Conservation (phyloP, 1,140 invertebrate genomes). For the Leguminivora glycinivorella region DNA sequence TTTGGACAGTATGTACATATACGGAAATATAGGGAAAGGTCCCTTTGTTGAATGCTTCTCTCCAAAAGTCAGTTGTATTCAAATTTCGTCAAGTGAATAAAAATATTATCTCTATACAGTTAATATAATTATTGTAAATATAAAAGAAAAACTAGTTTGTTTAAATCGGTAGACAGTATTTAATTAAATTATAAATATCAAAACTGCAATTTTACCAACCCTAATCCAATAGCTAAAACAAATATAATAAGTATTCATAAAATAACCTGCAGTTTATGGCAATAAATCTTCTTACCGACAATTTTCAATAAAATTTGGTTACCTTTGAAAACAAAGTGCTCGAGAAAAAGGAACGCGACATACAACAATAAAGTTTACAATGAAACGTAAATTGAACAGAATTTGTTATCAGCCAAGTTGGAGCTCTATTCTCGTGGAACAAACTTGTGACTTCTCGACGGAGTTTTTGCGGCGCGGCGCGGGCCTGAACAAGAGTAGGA, state of each 20-base stretch:
- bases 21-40: no score
- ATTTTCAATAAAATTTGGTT: slow-evolving; percentile 22
- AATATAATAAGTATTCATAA: background rate
- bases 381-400: slow-evolving; percentile 28
- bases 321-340: slow-evolving; percentile 17
- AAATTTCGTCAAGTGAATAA: no score
- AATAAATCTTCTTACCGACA: background rate
- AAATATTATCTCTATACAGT: no score
- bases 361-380: slow-evolving; percentile 22
- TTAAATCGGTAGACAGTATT: no score
- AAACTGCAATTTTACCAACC: background rate
- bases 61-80: no score
- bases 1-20: no score
- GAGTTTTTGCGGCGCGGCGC: background rate
- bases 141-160: no score
- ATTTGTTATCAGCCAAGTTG: slow-evolving; percentile 25
- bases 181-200: no score
- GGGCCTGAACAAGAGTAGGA: background rate
- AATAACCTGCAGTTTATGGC: background rate
- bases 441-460: slow-evolving; percentile 16
- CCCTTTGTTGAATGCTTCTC: no score
- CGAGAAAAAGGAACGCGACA: slow-evolving; percentile 15
- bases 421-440: slow-evolving; percentile 20
- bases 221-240: background rate
- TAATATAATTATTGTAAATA: no score